Percentiles rank a stretch among this genome's conserved stretches.
phyloP scores from a whole-genome alignment of 2,888 invertebrate species.

The Gari tellinella region DNA sequence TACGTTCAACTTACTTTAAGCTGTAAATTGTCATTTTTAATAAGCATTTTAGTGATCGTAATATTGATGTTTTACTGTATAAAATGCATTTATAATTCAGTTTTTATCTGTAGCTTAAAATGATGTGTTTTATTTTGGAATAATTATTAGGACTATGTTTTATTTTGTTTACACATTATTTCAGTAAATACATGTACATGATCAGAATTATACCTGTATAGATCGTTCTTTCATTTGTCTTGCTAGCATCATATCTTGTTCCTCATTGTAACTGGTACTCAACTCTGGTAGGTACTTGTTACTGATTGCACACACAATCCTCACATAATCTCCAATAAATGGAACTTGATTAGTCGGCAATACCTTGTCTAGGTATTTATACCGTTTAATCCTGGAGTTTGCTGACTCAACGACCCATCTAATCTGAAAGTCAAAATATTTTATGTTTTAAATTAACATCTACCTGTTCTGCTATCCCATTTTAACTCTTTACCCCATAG shows the following conservation, averaged over 20 bases:
- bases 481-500: too few species aligned
- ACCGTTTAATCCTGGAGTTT: conserved; percentile 39
- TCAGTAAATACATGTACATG: too few species aligned
- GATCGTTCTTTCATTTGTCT: conserved; percentile 19
- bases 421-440: too few species aligned
- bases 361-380: conserved; percentile 14
- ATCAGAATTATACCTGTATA: too few species aligned
- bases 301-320: conserved; percentile 29
- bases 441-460: too few species aligned
- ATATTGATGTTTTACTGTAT: too few species aligned
- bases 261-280: conserved; percentile 1
- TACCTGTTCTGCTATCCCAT: too few species aligned
- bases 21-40: too few species aligned
- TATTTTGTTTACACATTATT: too few species aligned
- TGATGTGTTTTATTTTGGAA: background rate
- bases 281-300: conserved; percentile 27
- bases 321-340: conserved; percentile 30
- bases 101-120: background rate
- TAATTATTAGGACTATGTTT: background rate
- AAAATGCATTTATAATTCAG: too few species aligned
- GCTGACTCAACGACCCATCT: conserved; percentile 44
- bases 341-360: conserved; percentile 42
- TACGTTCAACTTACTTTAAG: too few species aligned
- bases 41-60: too few species aligned
- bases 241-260: conserved; percentile 12